Evolutionary conservation across 92 coral and sea anemone species (phyloP).

Genomic region (Pocillopora meandrina): DNA sequence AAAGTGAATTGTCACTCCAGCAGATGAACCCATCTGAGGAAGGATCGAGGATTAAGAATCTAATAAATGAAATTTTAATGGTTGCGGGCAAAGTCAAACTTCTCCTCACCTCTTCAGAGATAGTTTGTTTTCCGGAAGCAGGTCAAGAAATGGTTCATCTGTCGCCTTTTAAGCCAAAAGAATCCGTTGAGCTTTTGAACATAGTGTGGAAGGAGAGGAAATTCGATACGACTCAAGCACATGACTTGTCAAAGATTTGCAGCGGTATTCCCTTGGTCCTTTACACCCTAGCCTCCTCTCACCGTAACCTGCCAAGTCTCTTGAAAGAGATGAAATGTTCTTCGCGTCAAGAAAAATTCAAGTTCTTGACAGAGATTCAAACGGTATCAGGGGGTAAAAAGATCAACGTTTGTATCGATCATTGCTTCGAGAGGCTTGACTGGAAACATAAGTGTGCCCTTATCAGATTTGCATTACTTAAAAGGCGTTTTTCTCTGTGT

Average conservation of each 20-base stretch:
- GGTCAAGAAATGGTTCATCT: no score
- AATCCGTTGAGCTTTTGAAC: no score
- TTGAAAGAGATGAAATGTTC: neutral
- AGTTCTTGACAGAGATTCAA: neutral
- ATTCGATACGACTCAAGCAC: no score
- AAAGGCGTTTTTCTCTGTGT: constrained; percentile 2
- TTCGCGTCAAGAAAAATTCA: neutral
- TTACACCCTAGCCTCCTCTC: constrained; percentile 2
- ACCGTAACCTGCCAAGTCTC: neutral
- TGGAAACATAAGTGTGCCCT: neutral
- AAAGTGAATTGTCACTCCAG: neutral
- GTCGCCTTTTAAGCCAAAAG: no score
- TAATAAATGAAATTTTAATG: neutral
- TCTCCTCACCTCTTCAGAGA: no score
- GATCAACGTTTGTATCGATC: neutral
- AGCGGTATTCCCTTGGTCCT: constrained; percentile 53
- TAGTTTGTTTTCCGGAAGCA: no score
- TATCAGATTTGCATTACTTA: neutral
- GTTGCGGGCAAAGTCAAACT: no score
- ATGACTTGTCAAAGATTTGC: constrained; percentile 25
- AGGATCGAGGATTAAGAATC: constrained; percentile 9
- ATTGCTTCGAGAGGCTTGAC: constrained; percentile 30
- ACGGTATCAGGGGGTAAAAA: neutral
- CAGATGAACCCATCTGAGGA: neutral
- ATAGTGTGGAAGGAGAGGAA: no score